phyloP scores from a whole-genome alignment of 2,797 vertebrate genomes.

The Bradypus variegatus region DNA sequence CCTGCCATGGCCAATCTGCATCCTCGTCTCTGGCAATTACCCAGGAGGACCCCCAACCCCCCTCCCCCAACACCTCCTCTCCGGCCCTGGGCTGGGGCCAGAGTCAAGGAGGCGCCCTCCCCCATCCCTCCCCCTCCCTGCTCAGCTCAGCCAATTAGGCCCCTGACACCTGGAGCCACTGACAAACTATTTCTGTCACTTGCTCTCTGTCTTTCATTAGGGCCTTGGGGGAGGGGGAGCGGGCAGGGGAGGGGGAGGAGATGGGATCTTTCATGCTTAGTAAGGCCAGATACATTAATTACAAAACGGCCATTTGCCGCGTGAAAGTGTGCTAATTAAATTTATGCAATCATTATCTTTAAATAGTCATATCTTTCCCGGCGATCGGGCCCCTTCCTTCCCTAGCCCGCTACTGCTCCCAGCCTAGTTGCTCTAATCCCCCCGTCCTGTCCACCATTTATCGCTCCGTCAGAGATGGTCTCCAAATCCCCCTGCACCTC shows the following conservation, averaged over 20 bases:
- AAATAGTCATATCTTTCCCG: slow-evolving; percentile 93
- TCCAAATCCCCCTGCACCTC: background rate
- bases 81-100: background rate
- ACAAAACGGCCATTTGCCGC: slow-evolving; percentile 87
- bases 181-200: slow-evolving; percentile 93
- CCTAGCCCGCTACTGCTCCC: slow-evolving; percentile 60
- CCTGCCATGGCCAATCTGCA: slow-evolving; percentile 90
- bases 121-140: slow-evolving; percentile 55
- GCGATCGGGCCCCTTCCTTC: slow-evolving; percentile 73
- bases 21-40: slow-evolving; percentile 89
- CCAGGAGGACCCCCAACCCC: slow-evolving; percentile 33
- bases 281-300: slow-evolving; percentile 85
- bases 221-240: slow-evolving; percentile 57
- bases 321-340: slow-evolving; percentile 99
- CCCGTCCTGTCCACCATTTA: slow-evolving; percentile 62
- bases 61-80: background rate
- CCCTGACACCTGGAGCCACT: slow-evolving; percentile 84
- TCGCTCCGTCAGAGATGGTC: slow-evolving; percentile 64
- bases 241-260: slow-evolving; percentile 61
- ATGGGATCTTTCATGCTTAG: slow-evolving; percentile 81
- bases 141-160: slow-evolving; percentile 88
- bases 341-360: slow-evolving; percentile 99
- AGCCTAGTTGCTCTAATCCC: slow-evolving; percentile 71
- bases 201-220: slow-evolving; percentile 93
- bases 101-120: background rate